Evolutionary conservation across 2,888 invertebrate species (phyloP).

Genomic region (Laothoe populi): DNA sequence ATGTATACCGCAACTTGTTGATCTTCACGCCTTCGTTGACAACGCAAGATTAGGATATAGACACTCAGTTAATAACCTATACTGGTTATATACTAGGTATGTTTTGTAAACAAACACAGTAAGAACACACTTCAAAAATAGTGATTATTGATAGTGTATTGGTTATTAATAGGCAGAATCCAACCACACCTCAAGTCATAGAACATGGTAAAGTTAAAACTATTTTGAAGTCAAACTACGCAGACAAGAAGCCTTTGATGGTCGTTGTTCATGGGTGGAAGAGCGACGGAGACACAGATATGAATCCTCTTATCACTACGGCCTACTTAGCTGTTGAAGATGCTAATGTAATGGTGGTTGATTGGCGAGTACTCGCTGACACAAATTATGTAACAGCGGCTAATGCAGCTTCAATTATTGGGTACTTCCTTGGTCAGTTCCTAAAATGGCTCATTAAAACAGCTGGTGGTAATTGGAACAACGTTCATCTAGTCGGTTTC

Average conservation of each 20-base stretch:
- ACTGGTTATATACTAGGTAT: conserved; percentile 53
- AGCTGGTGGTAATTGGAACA: conserved; percentile 52
- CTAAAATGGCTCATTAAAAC: conserved; percentile 52
- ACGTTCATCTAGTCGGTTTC: conserved; percentile 60
- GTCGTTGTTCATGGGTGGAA: conserved; percentile 61
- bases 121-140: not conserved
- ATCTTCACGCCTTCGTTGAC: conserved; percentile 48
- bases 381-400: conserved; percentile 31
- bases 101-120: not conserved
- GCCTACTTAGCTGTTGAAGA: conserved; percentile 50
- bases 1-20: conserved; percentile 49
- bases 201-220: conserved; percentile 45
- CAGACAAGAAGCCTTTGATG: conserved; percentile 43
- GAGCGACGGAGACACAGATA: conserved; percentile 41
- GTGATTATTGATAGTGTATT: not conserved
- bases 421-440: conserved; percentile 48
- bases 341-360: conserved; percentile 57
- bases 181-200: conserved; percentile 48
- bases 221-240: conserved; percentile 52
- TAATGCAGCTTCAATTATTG: conserved; percentile 41
- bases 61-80: conserved; percentile 50
- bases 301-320: conserved; percentile 47
- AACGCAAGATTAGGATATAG: conserved; percentile 34
- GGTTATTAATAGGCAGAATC: conserved; percentile 40
- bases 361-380: conserved; percentile 51